Conservation (phyloP, 2,888 invertebrate species). For the Plusia festucae region DNA sequence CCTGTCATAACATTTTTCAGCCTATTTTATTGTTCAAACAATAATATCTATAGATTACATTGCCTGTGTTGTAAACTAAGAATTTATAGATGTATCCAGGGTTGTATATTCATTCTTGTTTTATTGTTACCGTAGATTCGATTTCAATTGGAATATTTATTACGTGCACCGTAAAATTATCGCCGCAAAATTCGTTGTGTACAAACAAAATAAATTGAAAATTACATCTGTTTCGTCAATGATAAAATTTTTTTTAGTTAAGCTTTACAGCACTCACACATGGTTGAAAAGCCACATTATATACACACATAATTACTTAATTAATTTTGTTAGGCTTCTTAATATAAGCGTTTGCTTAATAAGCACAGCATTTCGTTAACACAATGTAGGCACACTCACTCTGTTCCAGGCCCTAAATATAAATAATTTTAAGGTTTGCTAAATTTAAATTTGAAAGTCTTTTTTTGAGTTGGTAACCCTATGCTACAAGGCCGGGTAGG, state of each 20-base stretch:
- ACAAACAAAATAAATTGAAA: too few species aligned
- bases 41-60: conserved; percentile 47
- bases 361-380: not conserved
- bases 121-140: too few species aligned
- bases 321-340: too few species aligned
- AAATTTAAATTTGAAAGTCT: conserved; percentile 10
- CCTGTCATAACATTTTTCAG: conserved; percentile 52
- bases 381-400: too few species aligned
- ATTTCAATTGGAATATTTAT: too few species aligned
- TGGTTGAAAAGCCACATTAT: too few species aligned
- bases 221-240: too few species aligned
- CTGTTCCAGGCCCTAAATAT: conserved; percentile 8
- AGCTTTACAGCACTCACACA: too few species aligned
- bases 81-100: conserved; percentile 41
- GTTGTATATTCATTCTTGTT: not conserved
- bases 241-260: too few species aligned
- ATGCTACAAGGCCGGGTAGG: conserved; percentile 60
- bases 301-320: too few species aligned
- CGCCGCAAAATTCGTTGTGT: too few species aligned
- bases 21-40: conserved; percentile 43
- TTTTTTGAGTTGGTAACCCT: conserved; percentile 40
- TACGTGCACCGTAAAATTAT: too few species aligned
- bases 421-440: conserved; percentile 10
- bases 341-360: not conserved
- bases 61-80: conserved; percentile 34